Evolutionary conservation across 2,113 vertebrate genomes (phyloP), one percentile per base, ranked within the genome.

Genomic region (Vireo altiloquus): DNA sequence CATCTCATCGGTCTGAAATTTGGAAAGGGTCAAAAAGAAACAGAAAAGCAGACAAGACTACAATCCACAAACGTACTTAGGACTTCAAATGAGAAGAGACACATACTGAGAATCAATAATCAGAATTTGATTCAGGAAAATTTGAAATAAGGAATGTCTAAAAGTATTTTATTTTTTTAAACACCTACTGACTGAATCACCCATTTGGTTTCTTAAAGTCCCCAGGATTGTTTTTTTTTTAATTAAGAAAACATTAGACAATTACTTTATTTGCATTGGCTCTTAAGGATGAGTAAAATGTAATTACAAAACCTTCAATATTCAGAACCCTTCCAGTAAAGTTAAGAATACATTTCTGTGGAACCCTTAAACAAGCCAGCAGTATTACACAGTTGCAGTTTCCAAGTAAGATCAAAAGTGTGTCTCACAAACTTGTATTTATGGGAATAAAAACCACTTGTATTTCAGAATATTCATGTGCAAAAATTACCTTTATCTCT

Each of bases 401-500:
- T 72, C 49, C 61, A 79, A 70, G 49, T 33, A 70, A 63, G 10
- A 83, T 16, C 27, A 90, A 69, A 64, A 40, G 14, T 3, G 2
- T 23, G 9, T 28, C 31, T 74, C 37, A 24, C 18, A 46, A 72
- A 57, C 33, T 13, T 70, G 13, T 33, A 80, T 66, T 94, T 69
- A 60, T 11, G 11, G 33, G 12, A 87, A 63, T 27, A 83, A 82
- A 86, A 88, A 4, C 2, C 33, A 52, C 6, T 60, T 60, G 4
- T 8, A 60, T 37, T 74, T 78, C 31, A 90, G 39, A 71, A 75
- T 23, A 70, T 54, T 66, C 24, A 74, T 19, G 25, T 25, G 5
- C 14, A 69, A 63, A 56, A 79, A 83, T 97, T 97, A 99, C 99
- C 99, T 99, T 99, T 97, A 99, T 99, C 97, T 99, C 99, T 83